phyloP scores from a whole-genome alignment of 1,140 invertebrate species.

The Drosophila takahashii region DNA sequence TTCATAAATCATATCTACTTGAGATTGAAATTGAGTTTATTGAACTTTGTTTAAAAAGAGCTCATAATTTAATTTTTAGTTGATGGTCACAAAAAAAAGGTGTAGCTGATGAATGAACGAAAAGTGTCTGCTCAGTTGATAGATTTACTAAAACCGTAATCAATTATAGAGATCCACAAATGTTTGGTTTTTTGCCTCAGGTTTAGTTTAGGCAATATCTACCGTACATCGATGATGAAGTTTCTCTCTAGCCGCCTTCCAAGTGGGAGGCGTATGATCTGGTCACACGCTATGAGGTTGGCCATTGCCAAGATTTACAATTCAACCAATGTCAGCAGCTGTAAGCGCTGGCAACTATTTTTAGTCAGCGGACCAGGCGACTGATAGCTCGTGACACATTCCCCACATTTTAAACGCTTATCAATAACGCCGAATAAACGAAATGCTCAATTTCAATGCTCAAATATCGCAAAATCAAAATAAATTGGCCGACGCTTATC shows the following conservation, averaged over 20 bases:
- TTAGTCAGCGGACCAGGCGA: slow-evolving; percentile 32
- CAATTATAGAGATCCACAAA: too few species aligned
- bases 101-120: neutral
- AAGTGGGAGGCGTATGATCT: slow-evolving; percentile 23
- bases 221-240: neutral
- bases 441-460: slow-evolving; percentile 9
- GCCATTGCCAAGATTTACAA: slow-evolving; percentile 26
- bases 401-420: slow-evolving; percentile 15
- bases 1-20: neutral
- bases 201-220: neutral
- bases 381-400: slow-evolving; percentile 44
- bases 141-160: too few species aligned
- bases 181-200: neutral
- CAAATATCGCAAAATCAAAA: slow-evolving; percentile 35
- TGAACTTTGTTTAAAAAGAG: neutral
- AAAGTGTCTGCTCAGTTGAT: too few species aligned
- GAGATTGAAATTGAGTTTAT: neutral
- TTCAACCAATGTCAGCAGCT: slow-evolving; percentile 56
- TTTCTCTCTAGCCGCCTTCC: neutral
- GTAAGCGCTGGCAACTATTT: slow-evolving; percentile 41
- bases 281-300: slow-evolving; percentile 13
- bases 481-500: slow-evolving; percentile 48
- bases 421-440: slow-evolving; percentile 15
- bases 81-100: neutral
- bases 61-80: neutral